Conservation (phyloP, 2,888 invertebrate species). For the Galerucella pusilla region DNA sequence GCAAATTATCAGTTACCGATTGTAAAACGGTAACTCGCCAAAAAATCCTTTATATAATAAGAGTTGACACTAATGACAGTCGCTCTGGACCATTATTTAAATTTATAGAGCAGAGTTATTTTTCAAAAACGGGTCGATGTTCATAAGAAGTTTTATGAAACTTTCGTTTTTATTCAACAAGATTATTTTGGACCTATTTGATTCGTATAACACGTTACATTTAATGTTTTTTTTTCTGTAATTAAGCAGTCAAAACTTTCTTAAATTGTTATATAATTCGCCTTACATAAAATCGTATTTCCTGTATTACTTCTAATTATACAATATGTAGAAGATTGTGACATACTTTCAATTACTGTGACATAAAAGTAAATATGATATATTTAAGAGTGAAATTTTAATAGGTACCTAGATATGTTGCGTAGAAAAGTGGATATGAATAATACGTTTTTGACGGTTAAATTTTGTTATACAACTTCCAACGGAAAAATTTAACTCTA, state of each 20-base stretch:
- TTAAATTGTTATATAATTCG: not conserved
- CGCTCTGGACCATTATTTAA: too few species aligned
- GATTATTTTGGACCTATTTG: not conserved
- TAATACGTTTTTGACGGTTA: not conserved
- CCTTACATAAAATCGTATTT: not conserved
- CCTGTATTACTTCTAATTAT: not conserved
- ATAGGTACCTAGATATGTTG: too few species aligned
- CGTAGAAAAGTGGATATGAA: not conserved
- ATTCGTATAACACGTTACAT: not conserved
- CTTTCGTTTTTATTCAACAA: too few species aligned
- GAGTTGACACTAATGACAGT: too few species aligned
- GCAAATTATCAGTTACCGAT: too few species aligned
- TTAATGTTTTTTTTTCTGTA: not conserved
- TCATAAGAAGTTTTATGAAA: too few species aligned
- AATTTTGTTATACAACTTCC: too few species aligned
- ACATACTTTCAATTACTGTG: not conserved
- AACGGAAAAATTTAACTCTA: too few species aligned
- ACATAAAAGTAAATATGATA: not conserved
- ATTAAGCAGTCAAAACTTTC: not conserved
- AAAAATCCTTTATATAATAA: too few species aligned
- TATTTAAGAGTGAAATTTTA: not conserved
- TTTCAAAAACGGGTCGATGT: too few species aligned
- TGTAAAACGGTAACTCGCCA: too few species aligned
- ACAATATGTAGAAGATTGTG: not conserved
- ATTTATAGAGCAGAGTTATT: too few species aligned